A percentile compares a stretch with the other conserved stretches of the same genome.
Evolutionary conservation across 2,113 vertebrate genomes (phyloP).

Genomic region (Bothrops jararaca): DNA sequence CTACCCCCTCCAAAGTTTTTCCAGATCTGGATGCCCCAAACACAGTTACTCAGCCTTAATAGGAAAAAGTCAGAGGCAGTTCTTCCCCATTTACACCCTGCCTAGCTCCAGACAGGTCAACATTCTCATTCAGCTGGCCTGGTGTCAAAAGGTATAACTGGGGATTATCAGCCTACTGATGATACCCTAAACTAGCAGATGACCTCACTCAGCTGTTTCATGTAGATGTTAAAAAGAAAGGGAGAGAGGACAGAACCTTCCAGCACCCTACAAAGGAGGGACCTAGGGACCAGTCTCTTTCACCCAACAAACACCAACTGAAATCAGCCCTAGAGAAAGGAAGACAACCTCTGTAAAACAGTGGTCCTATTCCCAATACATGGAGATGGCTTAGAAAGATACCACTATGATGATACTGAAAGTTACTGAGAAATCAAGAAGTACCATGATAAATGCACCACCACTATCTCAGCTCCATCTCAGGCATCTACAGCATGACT

Average conservation of each 20-base stretch:
- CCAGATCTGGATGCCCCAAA: neutral
- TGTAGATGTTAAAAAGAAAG: neutral
- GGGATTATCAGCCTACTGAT: neutral
- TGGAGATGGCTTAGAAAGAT: neutral
- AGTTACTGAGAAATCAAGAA: neutral
- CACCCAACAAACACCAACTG: neutral
- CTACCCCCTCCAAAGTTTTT: neutral
- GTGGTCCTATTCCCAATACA: neutral
- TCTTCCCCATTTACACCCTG: neutral
- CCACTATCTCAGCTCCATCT: neutral
- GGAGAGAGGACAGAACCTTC: neutral
- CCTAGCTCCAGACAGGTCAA: neutral
- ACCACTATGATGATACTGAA: neutral
- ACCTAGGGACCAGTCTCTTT: neutral
- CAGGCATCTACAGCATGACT: neutral
- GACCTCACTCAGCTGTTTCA: neutral
- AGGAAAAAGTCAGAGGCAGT: neutral
- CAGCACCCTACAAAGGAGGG: neutral
- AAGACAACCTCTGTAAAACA: neutral
- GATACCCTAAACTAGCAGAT: neutral
- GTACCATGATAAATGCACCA: neutral
- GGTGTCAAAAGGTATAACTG: neutral
- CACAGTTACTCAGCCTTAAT: neutral
- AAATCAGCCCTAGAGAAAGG: neutral
- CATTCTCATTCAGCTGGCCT: neutral